Conservation (phyloP, 2,113 vertebrate species). For the Indicator maculatus region DNA sequence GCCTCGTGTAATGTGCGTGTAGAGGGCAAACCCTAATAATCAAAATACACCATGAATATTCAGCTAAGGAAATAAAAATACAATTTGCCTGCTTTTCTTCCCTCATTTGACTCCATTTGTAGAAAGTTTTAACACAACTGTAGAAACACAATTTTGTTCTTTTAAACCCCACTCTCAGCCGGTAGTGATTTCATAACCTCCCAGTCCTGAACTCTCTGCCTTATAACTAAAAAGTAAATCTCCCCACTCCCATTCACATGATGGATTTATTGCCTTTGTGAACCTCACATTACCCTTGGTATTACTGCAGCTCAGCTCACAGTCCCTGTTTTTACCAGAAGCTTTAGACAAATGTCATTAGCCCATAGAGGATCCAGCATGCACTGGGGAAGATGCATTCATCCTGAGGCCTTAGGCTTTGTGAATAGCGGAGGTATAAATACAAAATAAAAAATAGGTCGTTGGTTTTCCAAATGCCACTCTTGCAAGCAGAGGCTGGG, state of each 20-base stretch:
- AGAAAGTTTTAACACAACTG: not conserved
- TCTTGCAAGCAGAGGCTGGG: not conserved
- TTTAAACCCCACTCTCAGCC: not conserved
- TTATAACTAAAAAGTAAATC: not conserved
- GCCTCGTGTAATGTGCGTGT: not conserved
- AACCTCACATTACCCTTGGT: not conserved
- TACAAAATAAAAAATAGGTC: not conserved
- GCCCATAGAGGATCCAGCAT: fast-evolving
- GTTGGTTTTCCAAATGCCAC: not conserved
- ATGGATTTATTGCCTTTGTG: conserved; percentile 18
- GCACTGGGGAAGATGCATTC: not conserved
- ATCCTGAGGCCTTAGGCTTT: not conserved
- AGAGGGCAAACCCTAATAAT: not conserved
- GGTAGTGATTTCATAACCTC: not conserved
- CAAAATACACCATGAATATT: not conserved
- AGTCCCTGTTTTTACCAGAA: not conserved
- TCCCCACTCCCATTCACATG: not conserved
- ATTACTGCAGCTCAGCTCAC: not conserved
- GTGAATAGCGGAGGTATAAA: not conserved
- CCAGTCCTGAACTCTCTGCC: not conserved
- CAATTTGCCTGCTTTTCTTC: not conserved
- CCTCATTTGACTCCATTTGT: fast-evolving
- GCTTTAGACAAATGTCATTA: not conserved
- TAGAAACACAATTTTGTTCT: not conserved
- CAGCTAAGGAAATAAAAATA: not conserved